phyloP scores from a whole-genome alignment of 1,140 invertebrate genomes.

The Steinernema feltiae region DNA sequence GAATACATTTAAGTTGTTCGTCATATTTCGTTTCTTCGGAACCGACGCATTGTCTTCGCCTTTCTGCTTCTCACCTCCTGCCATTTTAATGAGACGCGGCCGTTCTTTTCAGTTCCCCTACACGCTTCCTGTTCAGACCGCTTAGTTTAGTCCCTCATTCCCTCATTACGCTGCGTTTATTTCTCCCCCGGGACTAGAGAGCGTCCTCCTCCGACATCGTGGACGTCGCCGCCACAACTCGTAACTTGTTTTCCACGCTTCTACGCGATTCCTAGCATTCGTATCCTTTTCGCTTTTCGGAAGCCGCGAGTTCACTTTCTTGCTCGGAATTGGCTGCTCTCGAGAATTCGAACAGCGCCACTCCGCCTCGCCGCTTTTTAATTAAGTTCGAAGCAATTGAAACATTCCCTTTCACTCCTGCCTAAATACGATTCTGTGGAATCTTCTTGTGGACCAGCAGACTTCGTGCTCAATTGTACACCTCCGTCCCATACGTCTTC shows the following conservation, averaged over 20 bases:
- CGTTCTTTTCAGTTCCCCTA: not conserved
- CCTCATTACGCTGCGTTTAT: constrained; percentile 9
- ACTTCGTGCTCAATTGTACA: too few species aligned
- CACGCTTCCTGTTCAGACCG: not conserved
- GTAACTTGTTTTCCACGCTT: not conserved
- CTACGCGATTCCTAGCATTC: not conserved
- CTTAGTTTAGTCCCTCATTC: not conserved
- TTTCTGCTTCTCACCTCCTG: too few species aligned
- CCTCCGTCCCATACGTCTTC: too few species aligned
- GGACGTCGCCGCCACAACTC: not conserved
- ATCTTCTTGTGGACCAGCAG: too few species aligned
- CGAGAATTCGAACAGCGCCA: not conserved
- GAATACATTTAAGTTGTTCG: too few species aligned
- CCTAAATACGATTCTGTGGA: too few species aligned
- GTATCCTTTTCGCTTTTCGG: not conserved
- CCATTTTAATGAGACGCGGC: too few species aligned
- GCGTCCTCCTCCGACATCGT: not conserved
- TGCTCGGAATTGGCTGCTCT: too few species aligned
- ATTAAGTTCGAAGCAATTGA: not conserved
- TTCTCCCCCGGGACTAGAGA: not conserved
- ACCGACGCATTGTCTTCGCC: too few species aligned
- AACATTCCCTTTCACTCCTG: too few species aligned
- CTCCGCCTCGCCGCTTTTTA: not conserved
- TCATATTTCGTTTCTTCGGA: too few species aligned
- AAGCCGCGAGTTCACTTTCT: not conserved